phyloP scores from a whole-genome alignment of 2,113 vertebrate species.

The Hyla sarda region DNA sequence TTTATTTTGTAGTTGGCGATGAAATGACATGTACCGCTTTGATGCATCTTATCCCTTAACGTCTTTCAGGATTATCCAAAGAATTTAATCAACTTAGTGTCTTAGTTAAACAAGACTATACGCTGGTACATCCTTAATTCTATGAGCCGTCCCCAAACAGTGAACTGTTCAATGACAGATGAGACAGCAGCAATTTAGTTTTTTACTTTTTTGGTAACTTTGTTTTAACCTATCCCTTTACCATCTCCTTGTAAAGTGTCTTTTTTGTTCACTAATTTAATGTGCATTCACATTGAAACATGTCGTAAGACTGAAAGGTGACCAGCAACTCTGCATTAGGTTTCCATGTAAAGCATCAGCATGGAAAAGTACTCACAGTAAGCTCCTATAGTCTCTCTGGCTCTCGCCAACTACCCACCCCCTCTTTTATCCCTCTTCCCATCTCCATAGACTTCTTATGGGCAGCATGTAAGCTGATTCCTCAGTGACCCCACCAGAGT shows the following conservation, averaged over 20 bases:
- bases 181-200: neutral
- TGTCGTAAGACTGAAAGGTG: too few species aligned
- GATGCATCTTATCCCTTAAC: neutral
- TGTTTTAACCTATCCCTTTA: neutral
- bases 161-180: neutral
- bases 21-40: neutral
- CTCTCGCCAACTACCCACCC: too few species aligned
- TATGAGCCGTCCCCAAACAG: neutral
- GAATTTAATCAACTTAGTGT: constrained; percentile 27
- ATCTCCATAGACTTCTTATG: too few species aligned
- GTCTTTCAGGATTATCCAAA: constrained; percentile 16
- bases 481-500: too few species aligned
- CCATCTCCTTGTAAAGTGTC: too few species aligned
- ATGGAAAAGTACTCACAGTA: too few species aligned
- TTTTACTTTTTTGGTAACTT: neutral
- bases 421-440: too few species aligned
- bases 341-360: neutral
- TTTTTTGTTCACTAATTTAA: too few species aligned
- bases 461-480: too few species aligned
- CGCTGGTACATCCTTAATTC: neutral
- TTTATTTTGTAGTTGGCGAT: neutral
- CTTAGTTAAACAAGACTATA: neutral
- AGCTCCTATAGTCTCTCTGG: too few species aligned
- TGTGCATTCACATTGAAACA: neutral
- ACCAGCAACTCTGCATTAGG: too few species aligned